phyloP scores from a whole-genome alignment of 2,113 vertebrate species.

The Bostrychus sinensis region DNA sequence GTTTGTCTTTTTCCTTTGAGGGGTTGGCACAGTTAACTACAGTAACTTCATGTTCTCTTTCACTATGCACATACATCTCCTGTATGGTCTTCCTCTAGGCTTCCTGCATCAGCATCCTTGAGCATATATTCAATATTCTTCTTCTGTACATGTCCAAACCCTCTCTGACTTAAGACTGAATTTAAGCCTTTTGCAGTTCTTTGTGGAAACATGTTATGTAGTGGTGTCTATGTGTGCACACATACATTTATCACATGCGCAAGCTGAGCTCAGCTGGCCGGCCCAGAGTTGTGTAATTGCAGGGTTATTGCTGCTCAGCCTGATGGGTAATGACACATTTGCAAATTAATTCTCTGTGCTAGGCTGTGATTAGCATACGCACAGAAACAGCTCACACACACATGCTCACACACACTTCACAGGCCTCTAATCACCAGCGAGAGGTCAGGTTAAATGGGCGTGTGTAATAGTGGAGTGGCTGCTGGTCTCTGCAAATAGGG shows the following conservation, averaged over 20 bases:
- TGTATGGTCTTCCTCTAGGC: not conserved
- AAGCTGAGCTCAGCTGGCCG: conserved; percentile 76
- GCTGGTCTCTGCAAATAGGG: conserved; percentile 55
- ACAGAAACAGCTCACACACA: conserved; percentile 81
- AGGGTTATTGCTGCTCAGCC: conserved; percentile 94
- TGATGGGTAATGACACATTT: conserved; percentile 99
- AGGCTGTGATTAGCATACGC: conserved; percentile 88
- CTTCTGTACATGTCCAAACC: not conserved
- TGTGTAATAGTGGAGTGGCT: conserved; percentile 48
- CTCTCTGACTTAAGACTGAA: not conserved
- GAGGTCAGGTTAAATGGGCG: conserved; percentile 70
- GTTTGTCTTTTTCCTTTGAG: no score
- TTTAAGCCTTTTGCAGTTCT: not conserved
- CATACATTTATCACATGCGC: conserved; percentile 27
- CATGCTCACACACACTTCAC: conserved; percentile 51
- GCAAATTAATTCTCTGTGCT: conserved; percentile 98
- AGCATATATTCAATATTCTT: not conserved
- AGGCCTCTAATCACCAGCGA: conserved; percentile 65
- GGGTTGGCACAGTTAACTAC: no score
- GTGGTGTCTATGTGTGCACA: conserved; percentile 20
- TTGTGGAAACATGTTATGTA: conserved; percentile 2
- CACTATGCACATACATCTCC: not conserved
- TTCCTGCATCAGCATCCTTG: not conserved
- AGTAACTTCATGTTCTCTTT: no score
- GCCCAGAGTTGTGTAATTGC: conserved; percentile 87